Percentiles rank a stretch among this genome's conserved stretches.
Conservation (phyloP, 2,888 invertebrate genomes). For the Ectropis crepuscularia region DNA sequence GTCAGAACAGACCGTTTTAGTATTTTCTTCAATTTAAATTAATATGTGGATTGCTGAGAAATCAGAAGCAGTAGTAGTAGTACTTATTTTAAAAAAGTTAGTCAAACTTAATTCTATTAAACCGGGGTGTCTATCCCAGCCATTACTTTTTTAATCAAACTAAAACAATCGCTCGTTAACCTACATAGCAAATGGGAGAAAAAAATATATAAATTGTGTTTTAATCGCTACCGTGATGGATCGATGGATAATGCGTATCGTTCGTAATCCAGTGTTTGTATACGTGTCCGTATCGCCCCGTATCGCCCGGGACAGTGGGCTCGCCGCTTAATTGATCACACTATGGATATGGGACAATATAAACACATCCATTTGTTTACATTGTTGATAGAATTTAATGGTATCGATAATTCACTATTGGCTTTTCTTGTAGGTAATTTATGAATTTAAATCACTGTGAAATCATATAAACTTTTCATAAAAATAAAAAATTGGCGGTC, state of each 20-base stretch:
- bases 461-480: too few species aligned
- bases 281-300: slow-evolving; percentile 56
- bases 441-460: too few species aligned
- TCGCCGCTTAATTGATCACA: slow-evolving; percentile 61
- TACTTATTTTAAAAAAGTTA: not conserved
- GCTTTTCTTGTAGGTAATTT: too few species aligned
- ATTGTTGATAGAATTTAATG: slow-evolving; percentile 13
- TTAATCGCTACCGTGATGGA: slow-evolving; percentile 59
- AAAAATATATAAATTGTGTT: slow-evolving; percentile 20
- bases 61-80: too few species aligned
- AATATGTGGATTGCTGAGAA: too few species aligned
- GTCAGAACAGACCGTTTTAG: too few species aligned
- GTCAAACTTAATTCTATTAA: not conserved
- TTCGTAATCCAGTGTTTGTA: slow-evolving; percentile 70
- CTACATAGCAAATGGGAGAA: slow-evolving; percentile 8
- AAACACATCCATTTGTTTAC: slow-evolving; percentile 17
- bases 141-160: slow-evolving; percentile 9
- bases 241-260: slow-evolving; percentile 59
- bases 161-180: slow-evolving; percentile 17
- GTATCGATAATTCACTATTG: too few species aligned
- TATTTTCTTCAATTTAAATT: too few species aligned
- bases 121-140: too few species aligned
- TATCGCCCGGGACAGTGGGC: slow-evolving; percentile 54
- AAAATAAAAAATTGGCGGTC: too few species aligned
- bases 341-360: slow-evolving; percentile 36